Evolutionary conservation across 2,113 vertebrate species (phyloP).

Genomic region (Hydrochoerus hydrochaeris): DNA sequence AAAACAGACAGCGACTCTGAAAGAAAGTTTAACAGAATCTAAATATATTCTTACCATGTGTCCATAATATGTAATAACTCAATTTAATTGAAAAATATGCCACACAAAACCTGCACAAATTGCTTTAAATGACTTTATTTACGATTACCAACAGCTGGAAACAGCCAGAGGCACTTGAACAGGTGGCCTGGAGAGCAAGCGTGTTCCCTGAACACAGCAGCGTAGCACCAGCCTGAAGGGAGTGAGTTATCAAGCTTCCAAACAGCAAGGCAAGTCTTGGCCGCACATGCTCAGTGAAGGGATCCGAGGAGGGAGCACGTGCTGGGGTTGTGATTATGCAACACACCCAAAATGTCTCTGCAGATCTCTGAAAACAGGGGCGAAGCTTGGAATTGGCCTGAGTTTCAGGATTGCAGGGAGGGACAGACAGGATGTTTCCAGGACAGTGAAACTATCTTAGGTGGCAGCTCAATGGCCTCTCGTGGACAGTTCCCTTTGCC

Average conservation of each 20-base stretch:
- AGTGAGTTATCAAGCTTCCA: background rate
- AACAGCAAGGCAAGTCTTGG: background rate
- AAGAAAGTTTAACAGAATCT: background rate
- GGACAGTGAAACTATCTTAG: background rate
- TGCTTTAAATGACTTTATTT: background rate
- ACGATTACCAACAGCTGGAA: background rate
- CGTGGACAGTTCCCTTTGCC: background rate
- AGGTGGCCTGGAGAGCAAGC: background rate
- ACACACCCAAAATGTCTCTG: background rate
- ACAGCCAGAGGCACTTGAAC: background rate
- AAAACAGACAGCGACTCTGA: background rate
- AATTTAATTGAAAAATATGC: background rate
- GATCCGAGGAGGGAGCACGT: background rate
- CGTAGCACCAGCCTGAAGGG: background rate
- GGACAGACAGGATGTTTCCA: background rate
- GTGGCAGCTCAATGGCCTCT: background rate
- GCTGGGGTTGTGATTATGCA: no score
- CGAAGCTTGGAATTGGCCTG: background rate
- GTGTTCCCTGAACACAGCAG: accelerated
- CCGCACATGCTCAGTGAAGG: background rate
- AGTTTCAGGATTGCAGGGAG: background rate
- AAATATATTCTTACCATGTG: background rate
- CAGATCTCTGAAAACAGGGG: background rate
- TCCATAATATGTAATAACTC: background rate
- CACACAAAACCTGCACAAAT: background rate